Percentiles rank a stretch among this genome's conserved stretches.
Evolutionary conservation across 2,113 vertebrate species (phyloP).

Genomic region (Pandion haliaetus): DNA sequence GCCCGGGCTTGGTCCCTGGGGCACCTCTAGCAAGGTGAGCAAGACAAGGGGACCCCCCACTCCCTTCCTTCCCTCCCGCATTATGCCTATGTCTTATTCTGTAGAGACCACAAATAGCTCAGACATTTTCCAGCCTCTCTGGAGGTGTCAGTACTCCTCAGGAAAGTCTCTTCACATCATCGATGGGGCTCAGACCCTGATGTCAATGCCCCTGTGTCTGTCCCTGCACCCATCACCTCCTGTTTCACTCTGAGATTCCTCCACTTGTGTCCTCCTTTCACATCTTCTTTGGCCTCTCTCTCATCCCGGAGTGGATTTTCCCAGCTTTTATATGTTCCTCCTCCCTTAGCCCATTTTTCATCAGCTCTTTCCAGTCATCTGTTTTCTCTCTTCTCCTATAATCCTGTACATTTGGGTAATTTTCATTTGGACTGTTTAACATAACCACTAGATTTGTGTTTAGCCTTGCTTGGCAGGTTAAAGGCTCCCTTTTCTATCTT

Average conservation of each 20-base stretch:
- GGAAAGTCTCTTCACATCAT: neutral
- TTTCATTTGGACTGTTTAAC: slow-evolving; percentile 38
- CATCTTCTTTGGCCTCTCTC: neutral
- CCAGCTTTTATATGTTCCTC: neutral
- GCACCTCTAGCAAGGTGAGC: neutral
- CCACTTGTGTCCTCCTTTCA: neutral
- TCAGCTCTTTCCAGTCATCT: neutral
- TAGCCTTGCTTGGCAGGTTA: slow-evolving; percentile 27
- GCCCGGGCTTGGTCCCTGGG: neutral
- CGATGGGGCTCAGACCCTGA: neutral
- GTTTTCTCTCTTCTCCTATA: slow-evolving; percentile 33
- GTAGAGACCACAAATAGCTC: neutral
- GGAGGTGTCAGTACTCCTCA: neutral
- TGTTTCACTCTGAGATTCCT: neutral
- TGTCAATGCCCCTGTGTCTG: fast-evolving
- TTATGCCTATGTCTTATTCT: neutral
- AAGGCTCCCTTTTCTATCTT: neutral
- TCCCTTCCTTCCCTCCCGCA: neutral
- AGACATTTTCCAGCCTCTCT: neutral
- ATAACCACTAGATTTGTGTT: slow-evolving; percentile 58
- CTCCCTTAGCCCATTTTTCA: neutral
- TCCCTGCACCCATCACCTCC: neutral
- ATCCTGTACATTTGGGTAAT: slow-evolving; percentile 38
- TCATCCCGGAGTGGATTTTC: neutral
- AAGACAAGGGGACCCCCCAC: neutral